Evolutionary conservation across 2,888 invertebrate genomes (phyloP).

Genomic region (Tachina lurida): DNA sequence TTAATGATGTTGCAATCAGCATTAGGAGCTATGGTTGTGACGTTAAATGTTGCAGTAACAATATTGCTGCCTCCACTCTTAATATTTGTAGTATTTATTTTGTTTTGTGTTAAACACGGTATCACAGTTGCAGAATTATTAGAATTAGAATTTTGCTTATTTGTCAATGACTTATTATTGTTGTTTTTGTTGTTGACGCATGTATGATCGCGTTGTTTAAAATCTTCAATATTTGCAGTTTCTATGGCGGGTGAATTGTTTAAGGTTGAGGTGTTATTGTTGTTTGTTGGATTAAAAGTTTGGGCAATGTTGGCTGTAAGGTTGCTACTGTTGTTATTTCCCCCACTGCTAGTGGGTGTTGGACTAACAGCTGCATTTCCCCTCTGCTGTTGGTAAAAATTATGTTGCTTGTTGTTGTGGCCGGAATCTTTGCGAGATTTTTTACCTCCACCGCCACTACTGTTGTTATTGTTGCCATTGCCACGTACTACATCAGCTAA

Average conservation of each 20-base stretch:
- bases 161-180: conserved; percentile 74
- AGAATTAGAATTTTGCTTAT: conserved; percentile 80
- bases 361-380: conserved; percentile 73
- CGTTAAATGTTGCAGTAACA: conserved; percentile 65
- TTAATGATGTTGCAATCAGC: conserved; percentile 65
- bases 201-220: conserved; percentile 83
- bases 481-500: conserved; percentile 92
- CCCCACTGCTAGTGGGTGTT: conserved; percentile 72
- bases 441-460: conserved; percentile 71
- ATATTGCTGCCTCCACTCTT: conserved; percentile 72
- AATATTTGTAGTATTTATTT: conserved; percentile 76
- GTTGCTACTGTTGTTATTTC: conserved; percentile 25
- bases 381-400: conserved; percentile 70
- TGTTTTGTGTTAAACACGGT: conserved; percentile 83
- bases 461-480: conserved; percentile 82
- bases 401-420: conserved; percentile 75
- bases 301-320: conserved; percentile 42
- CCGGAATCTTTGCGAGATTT: conserved; percentile 80
- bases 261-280: conserved; percentile 82
- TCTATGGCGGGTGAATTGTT: conserved; percentile 66
- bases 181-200: conserved; percentile 73
- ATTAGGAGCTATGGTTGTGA: conserved; percentile 68
- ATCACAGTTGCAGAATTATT: conserved; percentile 82
- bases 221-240: conserved; percentile 65
- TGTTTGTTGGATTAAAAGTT: conserved; percentile 85